A percentile compares a stretch with the other conserved stretches of the same genome.
phyloP scores from a whole-genome alignment of 2,888 invertebrate species.

The Mayetiola destructor region DNA sequence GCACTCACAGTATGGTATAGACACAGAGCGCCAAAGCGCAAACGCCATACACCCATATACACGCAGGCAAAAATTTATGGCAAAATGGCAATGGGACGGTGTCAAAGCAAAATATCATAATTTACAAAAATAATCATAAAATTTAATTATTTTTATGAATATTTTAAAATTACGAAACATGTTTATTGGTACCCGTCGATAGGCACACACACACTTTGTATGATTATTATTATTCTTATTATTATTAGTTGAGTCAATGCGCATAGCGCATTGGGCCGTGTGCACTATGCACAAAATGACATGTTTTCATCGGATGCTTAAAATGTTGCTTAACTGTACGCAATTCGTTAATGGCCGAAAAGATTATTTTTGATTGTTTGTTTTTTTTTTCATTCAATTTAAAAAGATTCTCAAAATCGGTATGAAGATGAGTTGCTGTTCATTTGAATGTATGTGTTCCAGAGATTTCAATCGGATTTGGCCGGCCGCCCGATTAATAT shows the following conservation, averaged over 20 bases:
- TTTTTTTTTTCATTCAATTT: no score
- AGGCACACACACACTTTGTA: not conserved
- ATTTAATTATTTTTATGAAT: conserved; percentile 7
- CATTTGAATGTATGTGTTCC: no score
- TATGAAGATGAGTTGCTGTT: no score
- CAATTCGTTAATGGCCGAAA: not conserved
- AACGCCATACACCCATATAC: no score
- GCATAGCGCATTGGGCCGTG: not conserved
- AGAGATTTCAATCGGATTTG: no score
- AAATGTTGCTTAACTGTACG: not conserved
- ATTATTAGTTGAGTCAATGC: not conserved
- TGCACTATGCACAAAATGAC: not conserved
- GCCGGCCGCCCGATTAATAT: no score
- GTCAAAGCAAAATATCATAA: conserved; percentile 6
- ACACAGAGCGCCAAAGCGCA: no score
- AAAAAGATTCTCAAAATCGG: no score
- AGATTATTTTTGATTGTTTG: conserved; percentile 3
- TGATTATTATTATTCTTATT: no score
- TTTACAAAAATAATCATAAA: conserved; percentile 10
- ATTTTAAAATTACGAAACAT: not conserved
- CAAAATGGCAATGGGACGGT: conserved; percentile 2
- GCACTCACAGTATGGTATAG: no score
- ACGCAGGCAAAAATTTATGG: not conserved
- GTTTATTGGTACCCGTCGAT: not conserved
- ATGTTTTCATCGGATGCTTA: not conserved